Evolutionary conservation across 2,797 vertebrate species (phyloP).

Genomic region (Parauchenoglanis punctatus): DNA sequence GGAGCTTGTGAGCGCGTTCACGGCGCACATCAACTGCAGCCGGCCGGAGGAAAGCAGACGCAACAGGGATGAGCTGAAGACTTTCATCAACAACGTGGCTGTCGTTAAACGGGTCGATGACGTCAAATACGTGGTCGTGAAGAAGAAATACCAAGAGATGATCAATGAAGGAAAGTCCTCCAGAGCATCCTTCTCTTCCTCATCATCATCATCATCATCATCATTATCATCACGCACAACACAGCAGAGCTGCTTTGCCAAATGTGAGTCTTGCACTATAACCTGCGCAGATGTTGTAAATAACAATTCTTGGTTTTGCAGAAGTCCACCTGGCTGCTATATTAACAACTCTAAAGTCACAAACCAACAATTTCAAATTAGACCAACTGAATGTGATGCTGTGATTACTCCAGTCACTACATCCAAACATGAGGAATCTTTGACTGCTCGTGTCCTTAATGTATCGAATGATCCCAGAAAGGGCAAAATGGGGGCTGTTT

Average conservation of each 20-base stretch:
- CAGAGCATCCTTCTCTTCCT: neutral
- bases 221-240: neutral
- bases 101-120: conserved; percentile 83
- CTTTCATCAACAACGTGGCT: conserved; percentile 85
- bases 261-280: conserved; percentile 35
- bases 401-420: conserved; percentile 5
- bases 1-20: conserved; percentile 82
- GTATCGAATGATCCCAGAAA: conserved; percentile 60
- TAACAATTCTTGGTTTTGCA: conserved; percentile 57
- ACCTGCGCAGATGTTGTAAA: conserved; percentile 64
- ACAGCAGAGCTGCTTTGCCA: neutral
- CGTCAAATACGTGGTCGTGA: conserved; percentile 82
- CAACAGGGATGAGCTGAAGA: conserved; percentile 85
- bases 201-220: neutral
- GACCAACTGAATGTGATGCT: neutral
- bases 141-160: conserved; percentile 73
- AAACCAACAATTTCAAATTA: neutral
- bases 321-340: neutral
- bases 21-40: conserved; percentile 73
- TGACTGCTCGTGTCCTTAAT: conserved; percentile 66
- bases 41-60: conserved; percentile 76
- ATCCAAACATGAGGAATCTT: conserved; percentile 38
- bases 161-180: conserved; percentile 42
- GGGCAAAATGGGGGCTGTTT: conserved; percentile 67
- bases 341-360: neutral